Base-by-base conservation (phyloP, 2,888 invertebrate genomes). In the Coelinius sp. region DNA sequence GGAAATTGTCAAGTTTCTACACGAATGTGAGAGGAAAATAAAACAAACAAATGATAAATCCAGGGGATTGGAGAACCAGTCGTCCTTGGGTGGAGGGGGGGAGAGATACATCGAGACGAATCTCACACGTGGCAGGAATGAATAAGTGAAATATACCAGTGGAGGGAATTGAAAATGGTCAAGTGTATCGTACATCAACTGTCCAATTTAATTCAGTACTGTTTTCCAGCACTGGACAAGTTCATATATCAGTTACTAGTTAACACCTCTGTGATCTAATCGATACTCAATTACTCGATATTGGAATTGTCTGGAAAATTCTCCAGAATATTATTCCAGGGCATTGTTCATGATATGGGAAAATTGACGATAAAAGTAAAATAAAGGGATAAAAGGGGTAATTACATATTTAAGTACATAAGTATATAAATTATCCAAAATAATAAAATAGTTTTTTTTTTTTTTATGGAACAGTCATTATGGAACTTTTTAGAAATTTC, bases 171-270 rank as follows among this genome's bases (percentile, higher is more conserved):
- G 59, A 8, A 35, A 59, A 35, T 31, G 20, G 12, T n/a, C 31
- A 59, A 59, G 20, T 31, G 35, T 12, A 35, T 59, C 59, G 35
- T 59, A 17, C 17, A 59, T 59, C 59, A 59, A 53, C 17, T 59
- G 59, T 59, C 53, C 59, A 59, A 35, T 59, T 63, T 63, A 63
- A 63, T 63, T 63, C 24, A 56, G 8, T 22, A 41, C 24, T 59
- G 31, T 59, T 59, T 63, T 63, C 24, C 63, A 44, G n/a, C n/a
- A n/a, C n/a, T n/a, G n/a, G n/a, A 63, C 63, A 63, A 41, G 41
- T 63, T 41, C 63, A 63, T 63, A 63, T 12, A 41, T 63, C 63
- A 63, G 63, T 20, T 2, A 44, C 22, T 63, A 41, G 63, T 63
- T 63, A 63, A 63, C 63, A 63, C 63, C 63, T 38, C 8, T 22